A percentile compares a stretch with the other conserved stretches of the same genome.
phyloP scores from a whole-genome alignment of 1,140 invertebrate genomes.

The Ceratosolen fusciceps region DNA sequence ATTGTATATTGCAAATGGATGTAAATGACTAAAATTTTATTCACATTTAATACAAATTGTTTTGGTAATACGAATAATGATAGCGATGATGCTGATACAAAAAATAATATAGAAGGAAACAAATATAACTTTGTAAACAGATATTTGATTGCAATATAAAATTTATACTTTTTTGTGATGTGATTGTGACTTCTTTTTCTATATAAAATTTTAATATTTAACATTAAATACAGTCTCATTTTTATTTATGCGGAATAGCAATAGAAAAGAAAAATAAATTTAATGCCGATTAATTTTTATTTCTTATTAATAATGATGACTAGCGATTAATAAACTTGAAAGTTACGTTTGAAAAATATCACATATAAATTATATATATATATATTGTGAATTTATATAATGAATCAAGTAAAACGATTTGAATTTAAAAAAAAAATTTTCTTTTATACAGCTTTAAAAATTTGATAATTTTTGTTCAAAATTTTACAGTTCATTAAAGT shows the following conservation, averaged over 20 bases:
- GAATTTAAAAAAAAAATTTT: neutral
- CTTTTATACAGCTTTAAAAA: too few relatives aligned
- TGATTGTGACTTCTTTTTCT: slow-evolving; percentile 23
- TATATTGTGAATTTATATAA: neutral
- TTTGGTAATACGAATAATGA: too few relatives aligned
- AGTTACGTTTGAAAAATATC: slow-evolving; percentile 42
- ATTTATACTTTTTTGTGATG: neutral
- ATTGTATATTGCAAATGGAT: slow-evolving; percentile 36
- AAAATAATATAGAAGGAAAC: slow-evolving; percentile 23
- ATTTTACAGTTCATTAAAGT: too few relatives aligned
- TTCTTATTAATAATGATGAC: neutral
- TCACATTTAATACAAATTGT: slow-evolving; percentile 18
- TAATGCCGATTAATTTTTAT: slow-evolving; percentile 6
- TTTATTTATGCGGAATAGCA: slow-evolving; percentile 31
- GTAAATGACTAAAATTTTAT: slow-evolving; percentile 40
- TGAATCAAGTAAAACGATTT: slow-evolving; percentile 23
- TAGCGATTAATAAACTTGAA: slow-evolving; percentile 32
- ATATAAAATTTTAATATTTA: slow-evolving; percentile 10
- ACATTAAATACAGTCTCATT: slow-evolving; percentile 41
- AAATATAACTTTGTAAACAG: neutral
- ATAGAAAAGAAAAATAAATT: slow-evolving; percentile 25
- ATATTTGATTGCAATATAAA: neutral
- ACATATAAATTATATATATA: slow-evolving; percentile 10
- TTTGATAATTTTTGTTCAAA: too few relatives aligned
- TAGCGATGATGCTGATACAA: slow-evolving; percentile 9